Base-by-base conservation (phyloP, 2,797 vertebrate genomes). In the Sparus aurata region DNA sequence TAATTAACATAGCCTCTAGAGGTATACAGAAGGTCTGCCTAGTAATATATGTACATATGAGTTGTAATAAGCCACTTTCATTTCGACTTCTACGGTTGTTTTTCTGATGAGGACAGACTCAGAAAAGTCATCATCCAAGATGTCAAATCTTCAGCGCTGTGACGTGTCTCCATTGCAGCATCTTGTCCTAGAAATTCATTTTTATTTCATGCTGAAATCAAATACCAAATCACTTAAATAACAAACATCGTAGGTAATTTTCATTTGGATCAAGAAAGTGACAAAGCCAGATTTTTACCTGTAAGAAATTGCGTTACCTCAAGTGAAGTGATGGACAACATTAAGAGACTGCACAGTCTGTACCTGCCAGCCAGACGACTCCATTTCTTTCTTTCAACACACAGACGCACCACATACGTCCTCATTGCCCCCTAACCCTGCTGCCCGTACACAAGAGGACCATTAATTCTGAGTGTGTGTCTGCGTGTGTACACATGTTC, bases 391-490 rank as follows among this genome's bases (percentile, higher is more conserved):
- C 61, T 75, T 75, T 43, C 41, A 65, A 73, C 84, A 73, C 73
- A 55, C 60, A 59, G 17, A 50, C 75, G 23, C 76, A 75, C 53
- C 72, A 20, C 80, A 69, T 63, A 43, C 68, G 22, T 10, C 80
- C 85, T 73, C 73, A 7, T 30, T 85, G 66, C 69, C 90, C 86
- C 70, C 64, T 58, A 12, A 83, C 79, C 84, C 67, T 11, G 69
- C 73, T 53, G 77, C 79, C 84, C 61, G 23, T 15, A 57, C 87
- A 92, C 91, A 93, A 84, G 79, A 90, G 73, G 23, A 77, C 86
- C 89, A 91, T 92, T 93, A 91, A 92, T 90, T 74, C 82, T 57
- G 79, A 70, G 79, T 79, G 79, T 84, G 81, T 67, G 79, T 84
- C 55, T 85, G 70, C 3, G 22, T 13, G 69, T 83, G 79, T 83